Evolutionary conservation across 2,797 vertebrate species (phyloP), one percentile per base, ranked within the genome.

Genomic region (Halcyon badia): DNA sequence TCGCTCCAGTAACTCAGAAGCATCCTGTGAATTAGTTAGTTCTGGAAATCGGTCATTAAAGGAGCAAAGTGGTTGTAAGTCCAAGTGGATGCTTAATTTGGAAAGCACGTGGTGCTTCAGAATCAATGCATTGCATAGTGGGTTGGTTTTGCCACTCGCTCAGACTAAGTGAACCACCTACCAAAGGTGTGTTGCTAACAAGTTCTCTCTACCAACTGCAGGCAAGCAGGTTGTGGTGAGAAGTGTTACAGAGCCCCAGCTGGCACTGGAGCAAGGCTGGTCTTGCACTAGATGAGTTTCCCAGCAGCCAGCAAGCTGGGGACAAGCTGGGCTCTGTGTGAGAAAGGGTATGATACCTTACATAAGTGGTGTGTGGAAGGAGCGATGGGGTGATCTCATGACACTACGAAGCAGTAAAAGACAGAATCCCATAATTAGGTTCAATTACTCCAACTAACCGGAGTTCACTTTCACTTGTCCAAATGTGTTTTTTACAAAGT

Each of bases 101-200:
- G 48, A 46, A 66, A 30, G 54, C 44, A 37, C 0, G 0, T 7
- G 39, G 35, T 31, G 51, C 56, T 69, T 73, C 56, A 21, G 19
- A 46, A 37, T n/a, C 16, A 2, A 7, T 5, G 42, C 19, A 3
- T 18, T 28, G 5, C 0, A 1, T 4, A 15, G 68, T 8, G 7
- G 10, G 5, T n/a, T 24, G 70, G 31, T 52, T 73, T 57, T 52
- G 66, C 61, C 19, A 2, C 44, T 62, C 4, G 3, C 8, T 42
- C 51, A 9, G 13, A 49, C 22, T 49, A 21, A 48, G 46, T 62
- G 13, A 24, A 18, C 13, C 7, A 2, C 49, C 19, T 24, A 8
- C 22, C 3, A 10, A 17, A 54, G 16, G 26, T 2, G 22, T 12
- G 26, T 14, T 16, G 57, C 66, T 35, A 19, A 22, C 2, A 0